Evolutionary conservation across 2,888 invertebrate genomes (phyloP).

Genomic region (Acleris holmiana): DNA sequence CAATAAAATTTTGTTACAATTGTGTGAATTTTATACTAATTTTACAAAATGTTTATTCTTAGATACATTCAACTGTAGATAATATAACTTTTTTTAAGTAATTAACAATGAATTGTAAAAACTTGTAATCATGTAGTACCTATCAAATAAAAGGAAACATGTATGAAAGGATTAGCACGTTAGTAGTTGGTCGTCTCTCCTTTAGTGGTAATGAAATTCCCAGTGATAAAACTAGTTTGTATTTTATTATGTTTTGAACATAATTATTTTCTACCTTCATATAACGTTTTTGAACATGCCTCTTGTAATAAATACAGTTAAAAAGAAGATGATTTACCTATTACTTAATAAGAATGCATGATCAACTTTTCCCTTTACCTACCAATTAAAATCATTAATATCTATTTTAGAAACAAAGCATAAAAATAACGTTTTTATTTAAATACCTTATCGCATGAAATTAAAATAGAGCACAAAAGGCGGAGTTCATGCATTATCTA

Average conservation of each 20-base stretch:
- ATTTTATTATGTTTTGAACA: conserved; percentile 34
- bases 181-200: conserved; percentile 6
- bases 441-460: too few relatives aligned
- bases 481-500: too few relatives aligned
- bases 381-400: neutral
- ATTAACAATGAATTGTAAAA: conserved; percentile 35
- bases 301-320: conserved; percentile 36
- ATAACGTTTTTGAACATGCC: conserved; percentile 34
- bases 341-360: conserved; percentile 3
- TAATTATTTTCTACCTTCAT: conserved; percentile 38
- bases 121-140: conserved; percentile 36
- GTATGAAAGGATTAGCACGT: conserved; percentile 16
- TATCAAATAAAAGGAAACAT: conserved; percentile 19
- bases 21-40: conserved; percentile 36
- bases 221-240: conserved; percentile 31
- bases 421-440: too few relatives aligned
- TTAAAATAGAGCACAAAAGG: too few relatives aligned
- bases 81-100: conserved; percentile 30
- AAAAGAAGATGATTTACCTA: conserved; percentile 8
- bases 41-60: conserved; percentile 35
- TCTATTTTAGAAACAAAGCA: too few relatives aligned
- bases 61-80: conserved; percentile 34
- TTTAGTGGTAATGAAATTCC: conserved; percentile 26
- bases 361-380: neutral
- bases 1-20: conserved; percentile 31